Conservation (phyloP, 2,888 invertebrate species). For the Hermaeophaga mercurialis region DNA sequence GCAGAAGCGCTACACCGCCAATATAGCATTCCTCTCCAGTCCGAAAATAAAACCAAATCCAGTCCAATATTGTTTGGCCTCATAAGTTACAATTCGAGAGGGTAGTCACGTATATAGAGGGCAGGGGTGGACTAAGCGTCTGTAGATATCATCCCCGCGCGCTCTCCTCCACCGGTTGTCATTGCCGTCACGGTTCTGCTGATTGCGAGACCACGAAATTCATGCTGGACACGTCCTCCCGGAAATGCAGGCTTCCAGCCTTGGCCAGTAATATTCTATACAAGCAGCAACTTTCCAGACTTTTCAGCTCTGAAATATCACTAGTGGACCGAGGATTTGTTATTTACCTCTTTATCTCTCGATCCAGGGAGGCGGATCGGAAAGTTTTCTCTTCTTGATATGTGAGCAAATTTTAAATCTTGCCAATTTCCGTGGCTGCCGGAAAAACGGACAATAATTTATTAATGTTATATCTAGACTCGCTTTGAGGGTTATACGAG, state of each 20-base stretch:
- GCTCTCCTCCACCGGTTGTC: slow-evolving; percentile 46
- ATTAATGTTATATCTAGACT: too few relatives aligned
- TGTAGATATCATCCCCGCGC: slow-evolving; percentile 45
- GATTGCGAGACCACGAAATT: slow-evolving; percentile 52
- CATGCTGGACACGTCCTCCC: slow-evolving; percentile 55
- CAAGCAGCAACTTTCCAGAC: slow-evolving; percentile 40
- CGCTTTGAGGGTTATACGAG: too few relatives aligned
- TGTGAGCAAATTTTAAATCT: slow-evolving; percentile 25
- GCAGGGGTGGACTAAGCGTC: slow-evolving; percentile 34
- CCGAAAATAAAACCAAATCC: slow-evolving; percentile 27
- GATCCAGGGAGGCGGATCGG: slow-evolving; percentile 15
- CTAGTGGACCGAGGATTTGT: slow-evolving; percentile 25
- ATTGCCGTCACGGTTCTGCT: slow-evolving; percentile 54
- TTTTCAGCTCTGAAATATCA: slow-evolving; percentile 34
- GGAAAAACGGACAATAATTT: too few relatives aligned
- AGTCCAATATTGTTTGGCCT: slow-evolving; percentile 29
- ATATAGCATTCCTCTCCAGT: slow-evolving; percentile 27
- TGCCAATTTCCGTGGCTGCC: background rate
- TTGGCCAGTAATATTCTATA: slow-evolving; percentile 50
- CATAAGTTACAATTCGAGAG: slow-evolving; percentile 33
- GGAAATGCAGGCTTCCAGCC: slow-evolving; percentile 45
- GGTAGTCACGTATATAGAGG: slow-evolving; percentile 32
- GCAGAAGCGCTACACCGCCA: slow-evolving; percentile 20
- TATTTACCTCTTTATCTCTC: slow-evolving; percentile 20
- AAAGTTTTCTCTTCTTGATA: slow-evolving; percentile 20